Percentiles rank a stretch among this genome's conserved stretches.
Conservation (phyloP, 2,888 invertebrate genomes). For the Meganola albula region DNA sequence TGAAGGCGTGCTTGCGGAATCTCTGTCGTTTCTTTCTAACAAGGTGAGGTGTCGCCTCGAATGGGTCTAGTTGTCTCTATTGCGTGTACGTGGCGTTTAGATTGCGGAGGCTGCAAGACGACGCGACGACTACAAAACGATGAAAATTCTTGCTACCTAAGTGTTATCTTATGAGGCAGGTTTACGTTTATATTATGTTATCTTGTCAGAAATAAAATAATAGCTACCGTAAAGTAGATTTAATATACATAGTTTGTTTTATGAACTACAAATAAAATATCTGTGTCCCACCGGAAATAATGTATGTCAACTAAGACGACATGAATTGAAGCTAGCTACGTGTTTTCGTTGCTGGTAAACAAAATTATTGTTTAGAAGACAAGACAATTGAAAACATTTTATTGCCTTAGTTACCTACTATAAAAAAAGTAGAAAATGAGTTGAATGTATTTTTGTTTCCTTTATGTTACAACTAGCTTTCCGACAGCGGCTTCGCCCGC, state of each 20-base stretch:
- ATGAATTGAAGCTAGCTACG: not conserved
- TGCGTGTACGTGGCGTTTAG: constrained; percentile 60
- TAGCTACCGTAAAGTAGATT: constrained; percentile 36
- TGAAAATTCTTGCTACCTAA: constrained; percentile 74
- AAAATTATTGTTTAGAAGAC: not conserved
- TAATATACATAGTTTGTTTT: constrained; percentile 41
- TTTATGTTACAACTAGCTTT: too few species aligned
- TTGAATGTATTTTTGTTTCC: too few species aligned
- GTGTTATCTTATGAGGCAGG: constrained; percentile 70
- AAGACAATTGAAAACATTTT: too few species aligned
- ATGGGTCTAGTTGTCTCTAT: constrained; percentile 57
- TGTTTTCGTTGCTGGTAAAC: not conserved
- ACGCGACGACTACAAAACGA: too few species aligned
- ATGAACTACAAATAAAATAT: constrained; percentile 29
- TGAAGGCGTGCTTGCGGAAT: constrained; percentile 56
- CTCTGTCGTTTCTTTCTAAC: constrained; percentile 68
- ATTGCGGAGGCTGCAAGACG: constrained; percentile 68
- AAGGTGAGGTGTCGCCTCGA: constrained; percentile 44
- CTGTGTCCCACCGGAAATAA: constrained; percentile 5
- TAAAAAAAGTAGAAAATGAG: too few species aligned
- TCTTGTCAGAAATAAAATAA: constrained; percentile 48
- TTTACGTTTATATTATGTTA: constrained; percentile 68
- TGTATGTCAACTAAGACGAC: constrained; percentile 4
- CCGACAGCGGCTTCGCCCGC: too few species aligned
- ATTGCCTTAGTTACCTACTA: too few species aligned